These are phyloP conservation scores for Melanaphis sacchari DNA, from an alignment of 1,140 invertebrate species.

Conservation along the genomic window DNA sequence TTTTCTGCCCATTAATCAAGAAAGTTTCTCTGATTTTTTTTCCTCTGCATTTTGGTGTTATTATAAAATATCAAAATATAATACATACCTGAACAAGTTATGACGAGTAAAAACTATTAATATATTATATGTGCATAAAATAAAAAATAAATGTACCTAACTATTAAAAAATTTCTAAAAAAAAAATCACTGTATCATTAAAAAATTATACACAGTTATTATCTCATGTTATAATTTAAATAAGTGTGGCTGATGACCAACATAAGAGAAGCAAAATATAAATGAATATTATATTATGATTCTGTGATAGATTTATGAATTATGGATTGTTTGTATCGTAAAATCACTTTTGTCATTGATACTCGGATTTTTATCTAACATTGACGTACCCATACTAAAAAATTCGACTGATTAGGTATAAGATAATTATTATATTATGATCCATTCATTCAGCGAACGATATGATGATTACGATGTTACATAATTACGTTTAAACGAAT, in stretches of 20 bases:
- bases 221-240: not conserved
- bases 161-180: slow-evolving; percentile 1
- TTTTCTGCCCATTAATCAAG: not conserved
- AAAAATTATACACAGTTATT: slow-evolving; percentile 11
- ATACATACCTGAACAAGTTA: not conserved
- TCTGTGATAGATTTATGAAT: not conserved
- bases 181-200: not conserved
- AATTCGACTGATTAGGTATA: not conserved
- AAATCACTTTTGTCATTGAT: not conserved
- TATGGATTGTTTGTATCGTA: not conserved
- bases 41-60: not conserved
- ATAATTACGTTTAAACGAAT: not conserved
- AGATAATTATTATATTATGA: not conserved
- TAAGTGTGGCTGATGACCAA: not conserved
- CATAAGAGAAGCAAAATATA: not conserved
- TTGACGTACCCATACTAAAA: not conserved
- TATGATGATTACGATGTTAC: not conserved
- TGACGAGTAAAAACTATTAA: not conserved
- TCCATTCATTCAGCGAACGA: not conserved
- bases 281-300: not conserved
- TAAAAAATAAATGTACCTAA: no score
- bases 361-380: not conserved
- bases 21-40: not conserved
- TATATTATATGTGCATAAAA: no score
- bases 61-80: not conserved